Conservation (phyloP, 2,888 invertebrate species). For the Thysanoteuthis rhombus region DNA sequence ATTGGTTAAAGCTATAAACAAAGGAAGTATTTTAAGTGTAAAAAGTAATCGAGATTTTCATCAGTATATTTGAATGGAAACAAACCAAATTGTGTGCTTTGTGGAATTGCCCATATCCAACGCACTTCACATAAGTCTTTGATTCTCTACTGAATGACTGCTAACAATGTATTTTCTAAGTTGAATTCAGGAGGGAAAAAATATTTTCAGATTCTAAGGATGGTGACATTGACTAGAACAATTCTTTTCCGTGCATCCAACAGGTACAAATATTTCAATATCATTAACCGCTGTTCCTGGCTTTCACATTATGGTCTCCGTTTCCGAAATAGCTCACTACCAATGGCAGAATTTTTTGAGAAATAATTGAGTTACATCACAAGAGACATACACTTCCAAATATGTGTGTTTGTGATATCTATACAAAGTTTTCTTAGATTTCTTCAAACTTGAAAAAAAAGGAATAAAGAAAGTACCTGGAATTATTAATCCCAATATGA, state of each 20-base stretch:
- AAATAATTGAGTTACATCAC: neutral
- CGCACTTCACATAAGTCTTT: neutral
- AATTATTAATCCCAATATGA: neutral
- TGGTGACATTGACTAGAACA: constrained; percentile 12
- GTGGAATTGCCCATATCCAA: neutral
- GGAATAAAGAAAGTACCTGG: neutral
- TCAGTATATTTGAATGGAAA: neutral
- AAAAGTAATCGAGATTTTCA: neutral
- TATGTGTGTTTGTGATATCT: neutral
- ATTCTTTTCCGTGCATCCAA: neutral
- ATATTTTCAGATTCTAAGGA: neutral
- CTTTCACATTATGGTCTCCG: neutral
- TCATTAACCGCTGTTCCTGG: neutral
- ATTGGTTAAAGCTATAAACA: neutral
- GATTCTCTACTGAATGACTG: neutral
- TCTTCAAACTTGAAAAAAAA: neutral
- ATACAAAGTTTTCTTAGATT: neutral
- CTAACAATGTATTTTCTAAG: constrained; percentile 12
- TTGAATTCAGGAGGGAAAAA: neutral
- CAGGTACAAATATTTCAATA: neutral
- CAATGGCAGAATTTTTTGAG: neutral
- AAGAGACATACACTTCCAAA: neutral
- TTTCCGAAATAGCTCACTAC: neutral
- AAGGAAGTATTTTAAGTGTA: neutral
- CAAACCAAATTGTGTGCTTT: neutral